Evolutionary conservation across 2,113 vertebrate genomes (phyloP).

Genomic region (Peucedramus taeniatus): DNA sequence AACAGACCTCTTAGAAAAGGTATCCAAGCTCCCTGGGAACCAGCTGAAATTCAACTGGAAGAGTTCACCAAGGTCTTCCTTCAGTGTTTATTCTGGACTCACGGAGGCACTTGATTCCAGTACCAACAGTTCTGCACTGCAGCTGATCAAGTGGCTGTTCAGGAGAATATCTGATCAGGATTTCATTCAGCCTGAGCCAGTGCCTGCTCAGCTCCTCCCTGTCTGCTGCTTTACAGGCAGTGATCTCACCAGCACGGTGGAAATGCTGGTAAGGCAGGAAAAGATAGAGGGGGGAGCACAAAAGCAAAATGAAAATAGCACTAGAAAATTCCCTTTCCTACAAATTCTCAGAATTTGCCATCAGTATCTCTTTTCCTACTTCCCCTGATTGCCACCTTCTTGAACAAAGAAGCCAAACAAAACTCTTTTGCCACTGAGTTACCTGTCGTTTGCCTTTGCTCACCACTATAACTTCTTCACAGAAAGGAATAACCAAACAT

Average conservation of each 20-base stretch:
- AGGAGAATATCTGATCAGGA: background rate
- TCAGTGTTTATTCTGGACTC: background rate
- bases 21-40: background rate
- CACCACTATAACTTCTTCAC: background rate
- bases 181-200: background rate
- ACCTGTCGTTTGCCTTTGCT: background rate
- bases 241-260: background rate
- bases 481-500: background rate
- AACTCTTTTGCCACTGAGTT: background rate
- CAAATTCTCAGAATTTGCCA: background rate
- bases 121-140: background rate
- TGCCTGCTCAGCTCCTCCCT: background rate
- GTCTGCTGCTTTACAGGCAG: background rate
- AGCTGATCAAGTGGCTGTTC: background rate
- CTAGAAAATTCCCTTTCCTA: background rate
- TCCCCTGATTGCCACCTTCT: background rate
- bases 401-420: background rate
- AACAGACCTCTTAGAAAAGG: background rate
- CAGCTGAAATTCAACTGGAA: background rate
- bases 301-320: background rate
- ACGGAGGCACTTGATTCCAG: background rate
- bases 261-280: background rate
- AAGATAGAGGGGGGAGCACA: background rate
- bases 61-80: background rate
- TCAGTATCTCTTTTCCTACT: background rate